Evolutionary conservation across 2,797 vertebrate species (phyloP), one percentile per base, ranked within the genome.

Genomic region (Amblyraja radiata): DNA sequence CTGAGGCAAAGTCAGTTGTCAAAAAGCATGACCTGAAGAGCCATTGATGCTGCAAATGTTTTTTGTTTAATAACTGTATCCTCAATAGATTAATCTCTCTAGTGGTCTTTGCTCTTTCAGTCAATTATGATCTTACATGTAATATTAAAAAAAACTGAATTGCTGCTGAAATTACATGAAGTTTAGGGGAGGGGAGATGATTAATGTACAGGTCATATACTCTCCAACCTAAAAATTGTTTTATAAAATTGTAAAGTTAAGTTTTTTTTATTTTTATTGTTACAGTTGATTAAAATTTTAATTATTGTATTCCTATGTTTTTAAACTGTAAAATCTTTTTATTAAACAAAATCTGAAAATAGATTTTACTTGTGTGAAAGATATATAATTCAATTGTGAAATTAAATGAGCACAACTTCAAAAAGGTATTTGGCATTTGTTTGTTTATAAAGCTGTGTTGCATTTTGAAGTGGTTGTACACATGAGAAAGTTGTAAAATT

Each of bases 101-200:
- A 63, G 61, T 88, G 84, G 21, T 88, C 84, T 65, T 65, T 88
- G 63, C n/a, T 88, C 84, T 68, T 88, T 68, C 63, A 68, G 84
- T 88, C 61, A 88, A 63, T 65, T 88, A 32, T 88, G 84, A 88
- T 88, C 65, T 65, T 88, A 88, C 84, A 88, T 63, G 32, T 88
- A 88, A 88, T 88, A 86, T 88, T 32, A 32, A 65, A 65, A 68
- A 25, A 63, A 68, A 21, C 71, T 61, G 54, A 84, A 11, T 71
- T 92, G 90, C 90, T 92, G 90, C 90, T 92, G 90, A 74, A 25
- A 91, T 91, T 74, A 91, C 39, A 91, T 91, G 90, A 92, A 92
- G 90, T 92, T 46, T 76, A 73, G 71, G 71, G 25, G 39, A 92
- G 90, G 84, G 65, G 86, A 90, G 86, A 39, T 68, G 65, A 65